These are phyloP conservation scores for Manis javanica DNA, from an alignment of 2,797 vertebrate genomes.

Conservation along the genomic window DNA sequence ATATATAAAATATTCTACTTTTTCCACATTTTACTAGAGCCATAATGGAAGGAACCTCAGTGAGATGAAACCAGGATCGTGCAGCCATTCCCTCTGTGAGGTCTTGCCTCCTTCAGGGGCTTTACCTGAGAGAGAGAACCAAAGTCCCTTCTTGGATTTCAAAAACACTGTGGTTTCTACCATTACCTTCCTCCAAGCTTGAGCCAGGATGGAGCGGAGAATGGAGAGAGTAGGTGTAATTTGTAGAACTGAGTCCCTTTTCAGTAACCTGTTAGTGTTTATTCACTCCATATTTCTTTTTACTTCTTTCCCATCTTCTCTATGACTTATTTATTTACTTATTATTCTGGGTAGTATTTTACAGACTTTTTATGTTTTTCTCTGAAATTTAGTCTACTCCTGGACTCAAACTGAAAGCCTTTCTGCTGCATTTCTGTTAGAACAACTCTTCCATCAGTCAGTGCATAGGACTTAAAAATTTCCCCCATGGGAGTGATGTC, in stretches of 20 bases:
- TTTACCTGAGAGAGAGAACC: neutral
- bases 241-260: neutral
- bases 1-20: neutral
- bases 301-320: neutral
- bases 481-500: neutral
- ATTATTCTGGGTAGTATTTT: neutral
- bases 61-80: neutral
- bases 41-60: neutral
- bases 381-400: neutral
- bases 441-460: neutral
- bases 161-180: neutral
- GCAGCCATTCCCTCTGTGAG: neutral
- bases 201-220: neutral
- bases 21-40: neutral
- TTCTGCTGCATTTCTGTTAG: neutral
- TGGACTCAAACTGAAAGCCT: neutral
- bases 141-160: neutral
- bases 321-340: neutral
- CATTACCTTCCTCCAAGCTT: neutral
- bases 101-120: neutral
- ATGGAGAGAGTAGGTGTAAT: neutral
- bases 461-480: accelerated
- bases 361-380: neutral
- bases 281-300: neutral
- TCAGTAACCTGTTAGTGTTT: neutral